Evolutionary conservation across 2,113 vertebrate species (phyloP).

Genomic region (Coregonus clupeaformis): DNA sequence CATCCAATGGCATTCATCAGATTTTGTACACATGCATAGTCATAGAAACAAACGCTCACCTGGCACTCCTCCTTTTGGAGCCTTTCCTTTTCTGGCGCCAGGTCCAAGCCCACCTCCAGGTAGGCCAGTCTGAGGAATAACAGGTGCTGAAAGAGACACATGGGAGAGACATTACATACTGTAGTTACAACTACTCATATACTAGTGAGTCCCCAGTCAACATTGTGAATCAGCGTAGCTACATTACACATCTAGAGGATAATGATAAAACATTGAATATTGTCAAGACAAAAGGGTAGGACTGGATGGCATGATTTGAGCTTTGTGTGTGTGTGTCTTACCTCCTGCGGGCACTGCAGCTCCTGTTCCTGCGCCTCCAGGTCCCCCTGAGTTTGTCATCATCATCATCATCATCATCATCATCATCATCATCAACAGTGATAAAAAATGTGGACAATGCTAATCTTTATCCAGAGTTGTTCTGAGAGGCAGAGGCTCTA

Average conservation of each 20-base stretch:
- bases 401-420: too few species aligned
- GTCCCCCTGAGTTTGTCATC: constrained; percentile 20
- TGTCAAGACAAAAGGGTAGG: too few species aligned
- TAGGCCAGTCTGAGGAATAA: constrained; percentile 76
- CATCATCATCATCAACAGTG: background rate
- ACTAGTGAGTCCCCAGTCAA: too few species aligned
- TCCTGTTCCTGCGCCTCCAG: constrained; percentile 56
- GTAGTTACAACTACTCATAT: too few species aligned
- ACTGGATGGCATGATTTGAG: background rate
- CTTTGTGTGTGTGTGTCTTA: constrained; percentile 15
- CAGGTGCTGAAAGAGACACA: constrained; percentile 56
- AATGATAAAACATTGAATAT: too few species aligned
- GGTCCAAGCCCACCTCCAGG: constrained; percentile 64
- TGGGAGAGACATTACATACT: background rate
- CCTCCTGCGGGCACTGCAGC: constrained; percentile 55
- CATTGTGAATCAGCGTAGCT: too few species aligned
- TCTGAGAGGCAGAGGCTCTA: too few species aligned
- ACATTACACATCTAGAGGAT: too few species aligned
- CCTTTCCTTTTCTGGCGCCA: constrained; percentile 63
- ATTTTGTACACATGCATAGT: background rate
- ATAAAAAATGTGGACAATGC: background rate
- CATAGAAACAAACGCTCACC: constrained; percentile 50
- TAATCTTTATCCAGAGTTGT: too few species aligned
- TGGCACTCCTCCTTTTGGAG: constrained; percentile 71
- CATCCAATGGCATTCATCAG: background rate